Percentiles rank a stretch among this genome's conserved stretches.
These are phyloP conservation scores for Caerostris darwini DNA, from an alignment of 1,140 invertebrate genomes.

Conservation along the genomic window DNA sequence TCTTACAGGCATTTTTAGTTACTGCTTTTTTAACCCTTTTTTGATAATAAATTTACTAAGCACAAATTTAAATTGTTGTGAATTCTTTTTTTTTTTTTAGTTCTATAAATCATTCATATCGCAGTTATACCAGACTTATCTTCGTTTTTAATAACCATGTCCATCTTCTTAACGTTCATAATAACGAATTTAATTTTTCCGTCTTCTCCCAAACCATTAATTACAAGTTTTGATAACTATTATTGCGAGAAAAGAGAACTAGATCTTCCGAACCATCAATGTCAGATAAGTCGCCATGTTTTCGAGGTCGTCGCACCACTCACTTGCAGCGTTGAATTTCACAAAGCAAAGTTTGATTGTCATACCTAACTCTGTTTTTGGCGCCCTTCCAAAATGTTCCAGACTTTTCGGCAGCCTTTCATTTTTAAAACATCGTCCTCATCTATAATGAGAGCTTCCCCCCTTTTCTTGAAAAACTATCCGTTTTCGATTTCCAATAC, in stretches of 20 bases:
- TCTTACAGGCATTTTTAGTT: too few species aligned
- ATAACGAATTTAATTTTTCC: neutral
- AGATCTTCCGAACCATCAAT: neutral
- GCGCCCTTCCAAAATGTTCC: conserved; percentile 14
- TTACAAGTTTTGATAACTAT: neutral
- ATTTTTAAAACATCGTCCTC: conserved; percentile 16
- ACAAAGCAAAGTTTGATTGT: neutral
- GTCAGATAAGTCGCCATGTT: neutral
- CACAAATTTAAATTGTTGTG: too few species aligned
- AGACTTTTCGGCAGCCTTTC: conserved; percentile 1
- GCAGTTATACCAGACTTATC: too few species aligned
- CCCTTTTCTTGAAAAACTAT: neutral
- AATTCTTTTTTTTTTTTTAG: too few species aligned
- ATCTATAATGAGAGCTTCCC: neutral
- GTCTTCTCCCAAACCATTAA: neutral
- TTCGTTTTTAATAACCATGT: neutral
- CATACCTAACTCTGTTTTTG: neutral
- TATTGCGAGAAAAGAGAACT: neutral
- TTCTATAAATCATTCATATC: too few species aligned
- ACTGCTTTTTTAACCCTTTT: too few species aligned
- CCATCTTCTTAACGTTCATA: neutral
- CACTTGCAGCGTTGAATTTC: neutral
- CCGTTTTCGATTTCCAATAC: neutral
- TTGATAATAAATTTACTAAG: too few species aligned
- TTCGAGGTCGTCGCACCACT: neutral